phyloP scores from a whole-genome alignment of 2,113 vertebrate genomes.

The Gymnocephalus cernua region DNA sequence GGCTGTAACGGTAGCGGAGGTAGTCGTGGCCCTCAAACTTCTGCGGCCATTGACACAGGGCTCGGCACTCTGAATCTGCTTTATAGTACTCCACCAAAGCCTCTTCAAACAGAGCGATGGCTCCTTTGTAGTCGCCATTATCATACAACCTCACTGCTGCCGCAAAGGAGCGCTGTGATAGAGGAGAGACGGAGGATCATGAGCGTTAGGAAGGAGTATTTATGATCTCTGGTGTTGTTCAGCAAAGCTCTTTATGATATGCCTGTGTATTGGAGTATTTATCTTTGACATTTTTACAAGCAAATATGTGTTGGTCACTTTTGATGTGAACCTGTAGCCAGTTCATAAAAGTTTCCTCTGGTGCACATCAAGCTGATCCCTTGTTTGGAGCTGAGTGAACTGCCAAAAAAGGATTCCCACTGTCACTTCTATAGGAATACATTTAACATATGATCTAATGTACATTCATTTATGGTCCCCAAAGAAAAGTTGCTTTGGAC shows the following conservation, averaged over 20 bases:
- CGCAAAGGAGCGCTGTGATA: conserved; percentile 88
- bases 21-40: conserved; percentile 89
- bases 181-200: background rate
- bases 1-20: conserved; percentile 87
- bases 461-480: background rate
- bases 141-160: conserved; percentile 89
- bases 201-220: conserved; percentile 3
- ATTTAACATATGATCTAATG: background rate
- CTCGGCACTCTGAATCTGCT: conserved; percentile 90
- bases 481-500: background rate
- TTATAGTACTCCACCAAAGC: conserved; percentile 89
- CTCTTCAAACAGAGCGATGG: conserved; percentile 88
- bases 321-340: background rate
- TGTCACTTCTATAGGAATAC: background rate
- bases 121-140: conserved; percentile 82
- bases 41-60: conserved; percentile 91
- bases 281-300: background rate
- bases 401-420: background rate
- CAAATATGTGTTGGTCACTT: background rate
- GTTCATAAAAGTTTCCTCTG: conserved; percentile 23
- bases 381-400: conserved; percentile 16
- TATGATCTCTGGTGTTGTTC: background rate
- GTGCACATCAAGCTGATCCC: background rate
- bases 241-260: background rate
- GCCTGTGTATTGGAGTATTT: background rate